phyloP scores from a whole-genome alignment of 2,888 invertebrate species.

The Drosophila subsilvestris region DNA sequence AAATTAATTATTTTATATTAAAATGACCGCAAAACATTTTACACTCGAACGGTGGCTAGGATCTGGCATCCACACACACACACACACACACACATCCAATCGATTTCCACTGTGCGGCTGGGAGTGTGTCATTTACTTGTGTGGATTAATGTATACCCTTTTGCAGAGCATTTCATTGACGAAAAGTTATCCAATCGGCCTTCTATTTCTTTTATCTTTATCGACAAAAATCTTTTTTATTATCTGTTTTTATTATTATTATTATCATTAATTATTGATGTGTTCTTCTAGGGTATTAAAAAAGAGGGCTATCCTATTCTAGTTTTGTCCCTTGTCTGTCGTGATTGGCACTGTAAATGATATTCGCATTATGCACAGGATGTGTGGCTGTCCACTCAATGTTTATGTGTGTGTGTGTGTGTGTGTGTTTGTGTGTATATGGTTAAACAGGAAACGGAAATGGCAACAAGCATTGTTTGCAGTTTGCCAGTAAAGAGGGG shows the following conservation, averaged over 20 bases:
- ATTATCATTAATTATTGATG: too few species aligned
- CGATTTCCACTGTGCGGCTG: conserved; percentile 34
- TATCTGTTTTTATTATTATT: too few species aligned
- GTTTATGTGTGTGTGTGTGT: conserved; percentile 24
- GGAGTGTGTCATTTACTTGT: conserved; percentile 41
- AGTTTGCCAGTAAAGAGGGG: conserved; percentile 11
- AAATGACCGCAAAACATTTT: conserved; percentile 79
- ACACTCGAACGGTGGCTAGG: conserved; percentile 58
- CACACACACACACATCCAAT: conserved; percentile 30
- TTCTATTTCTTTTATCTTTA: too few species aligned
- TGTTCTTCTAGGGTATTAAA: not conserved
- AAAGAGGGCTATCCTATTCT: not conserved
- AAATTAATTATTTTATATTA: conserved; percentile 81
- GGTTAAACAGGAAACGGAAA: conserved; percentile 75
- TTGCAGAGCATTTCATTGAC: too few species aligned
- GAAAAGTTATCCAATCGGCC: too few species aligned
- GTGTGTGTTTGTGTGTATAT: conserved; percentile 20
- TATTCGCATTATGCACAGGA: conserved; percentile 75
- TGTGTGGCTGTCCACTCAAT: conserved; percentile 57
- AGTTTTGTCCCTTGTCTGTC: conserved; percentile 19
- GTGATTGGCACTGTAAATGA: conserved; percentile 76
- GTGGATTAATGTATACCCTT: conserved; percentile 53
- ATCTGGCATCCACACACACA: conserved; percentile 22
- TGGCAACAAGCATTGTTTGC: conserved; percentile 73
- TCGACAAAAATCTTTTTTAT: too few species aligned